phyloP scores from a whole-genome alignment of 2,797 vertebrate genomes.

The Gouania willdenowi region DNA sequence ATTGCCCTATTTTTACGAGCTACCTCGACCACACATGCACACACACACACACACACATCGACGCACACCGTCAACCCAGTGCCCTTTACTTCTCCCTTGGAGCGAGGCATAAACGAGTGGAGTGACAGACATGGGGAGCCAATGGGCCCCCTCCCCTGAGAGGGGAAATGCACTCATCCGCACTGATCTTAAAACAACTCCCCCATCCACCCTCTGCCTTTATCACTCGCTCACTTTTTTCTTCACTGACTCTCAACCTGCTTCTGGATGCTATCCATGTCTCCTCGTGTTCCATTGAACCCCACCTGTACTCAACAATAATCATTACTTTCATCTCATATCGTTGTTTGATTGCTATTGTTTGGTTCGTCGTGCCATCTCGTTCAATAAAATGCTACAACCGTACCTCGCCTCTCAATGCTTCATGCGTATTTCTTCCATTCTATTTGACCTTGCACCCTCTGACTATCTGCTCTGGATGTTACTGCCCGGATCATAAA shows the following conservation, averaged over 20 bases:
- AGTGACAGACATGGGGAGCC: conserved; percentile 72
- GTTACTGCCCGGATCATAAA: no score
- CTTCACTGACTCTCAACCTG: conserved; percentile 21
- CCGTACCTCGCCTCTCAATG: conserved; percentile 8
- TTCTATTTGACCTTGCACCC: no score
- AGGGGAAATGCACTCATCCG: conserved; percentile 68
- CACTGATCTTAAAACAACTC: conserved; percentile 81
- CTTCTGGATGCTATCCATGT: conserved; percentile 4
- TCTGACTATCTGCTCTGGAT: no score
- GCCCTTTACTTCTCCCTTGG: conserved; percentile 55
- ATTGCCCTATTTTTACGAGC: conserved; percentile 31
- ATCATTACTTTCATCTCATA: conserved; percentile 18
- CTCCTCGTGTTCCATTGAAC: background rate
- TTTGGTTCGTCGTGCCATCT: conserved; percentile 27
- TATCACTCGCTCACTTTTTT: conserved; percentile 12
- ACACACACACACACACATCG: conserved; percentile 4
- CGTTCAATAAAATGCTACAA: conserved; percentile 6
- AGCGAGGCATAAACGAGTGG: conserved; percentile 53
- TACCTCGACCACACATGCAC: conserved; percentile 1
- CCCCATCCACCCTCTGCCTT: conserved; percentile 19
- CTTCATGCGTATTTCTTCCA: no score
- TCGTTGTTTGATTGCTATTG: conserved; percentile 26
- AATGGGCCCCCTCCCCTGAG: conserved; percentile 64
- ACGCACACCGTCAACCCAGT: conserved; percentile 18
- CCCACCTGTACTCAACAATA: no score